These are phyloP conservation scores for Nasalis larvatus DNA, from an alignment of 2,113 vertebrate genomes.

Conservation along the genomic window DNA sequence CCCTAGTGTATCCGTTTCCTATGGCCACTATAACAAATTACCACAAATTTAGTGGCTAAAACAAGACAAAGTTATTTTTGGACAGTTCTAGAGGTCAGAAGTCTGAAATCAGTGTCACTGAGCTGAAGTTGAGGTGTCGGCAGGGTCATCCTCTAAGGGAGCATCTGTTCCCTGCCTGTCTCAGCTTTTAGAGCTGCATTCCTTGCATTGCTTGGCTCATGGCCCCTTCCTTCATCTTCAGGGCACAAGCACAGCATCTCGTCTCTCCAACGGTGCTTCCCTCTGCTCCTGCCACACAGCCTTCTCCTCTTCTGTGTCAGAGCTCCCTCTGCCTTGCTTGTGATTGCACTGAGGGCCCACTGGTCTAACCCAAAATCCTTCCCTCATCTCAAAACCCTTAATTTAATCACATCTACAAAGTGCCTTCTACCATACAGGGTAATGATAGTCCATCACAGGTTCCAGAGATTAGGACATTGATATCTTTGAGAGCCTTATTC, in stretches of 20 bases:
- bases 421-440: background rate
- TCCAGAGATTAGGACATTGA: background rate
- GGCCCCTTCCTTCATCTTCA: background rate
- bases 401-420: background rate
- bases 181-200: background rate
- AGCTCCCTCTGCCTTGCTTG: background rate
- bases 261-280: background rate
- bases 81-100: background rate
- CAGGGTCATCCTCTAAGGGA: background rate
- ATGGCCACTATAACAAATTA: background rate
- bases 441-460: background rate
- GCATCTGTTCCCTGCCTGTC: background rate
- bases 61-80: background rate
- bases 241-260: no score
- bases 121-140: background rate
- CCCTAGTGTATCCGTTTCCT: background rate
- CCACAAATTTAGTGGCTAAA: background rate
- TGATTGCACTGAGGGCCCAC: background rate
- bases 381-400: background rate
- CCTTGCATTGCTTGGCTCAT: background rate
- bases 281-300: background rate
- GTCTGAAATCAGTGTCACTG: background rate
- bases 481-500: background rate
- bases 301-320: background rate
- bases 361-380: background rate